These are phyloP conservation scores for Zaprionus ornatus DNA, from an alignment of 1,140 invertebrate genomes.

Conservation along the genomic window DNA sequence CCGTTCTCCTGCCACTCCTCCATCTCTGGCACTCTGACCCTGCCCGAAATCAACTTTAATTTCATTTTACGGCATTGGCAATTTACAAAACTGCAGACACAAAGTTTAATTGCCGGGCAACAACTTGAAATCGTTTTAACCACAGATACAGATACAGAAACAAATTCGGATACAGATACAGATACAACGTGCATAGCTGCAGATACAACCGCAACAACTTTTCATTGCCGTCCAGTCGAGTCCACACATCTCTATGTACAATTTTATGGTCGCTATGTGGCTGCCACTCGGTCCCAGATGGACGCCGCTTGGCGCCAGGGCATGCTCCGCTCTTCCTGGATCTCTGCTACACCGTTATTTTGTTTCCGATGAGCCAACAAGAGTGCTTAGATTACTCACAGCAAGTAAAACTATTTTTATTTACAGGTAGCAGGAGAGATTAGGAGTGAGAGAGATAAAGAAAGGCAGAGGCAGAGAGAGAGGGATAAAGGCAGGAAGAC, in stretches of 20 bases:
- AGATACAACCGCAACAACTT: constrained; percentile 33
- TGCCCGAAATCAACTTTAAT: constrained; percentile 58
- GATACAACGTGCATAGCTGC: constrained; percentile 15
- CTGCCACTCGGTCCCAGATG: constrained; percentile 55
- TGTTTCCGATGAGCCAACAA: constrained; percentile 26
- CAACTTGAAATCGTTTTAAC: constrained; percentile 64
- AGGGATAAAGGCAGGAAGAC: not conserved
- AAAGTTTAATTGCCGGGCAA: constrained; percentile 70
- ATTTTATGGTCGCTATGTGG: constrained; percentile 75
- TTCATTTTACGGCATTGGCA: constrained; percentile 69
- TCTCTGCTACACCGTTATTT: constrained; percentile 33
- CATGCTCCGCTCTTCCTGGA: not conserved
- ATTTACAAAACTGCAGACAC: constrained; percentile 63
- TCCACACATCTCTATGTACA: constrained; percentile 70
- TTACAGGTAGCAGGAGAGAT: constrained; percentile 48
- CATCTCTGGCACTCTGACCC: not conserved
- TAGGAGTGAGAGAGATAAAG: not conserved
- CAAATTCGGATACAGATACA: constrained; percentile 24
- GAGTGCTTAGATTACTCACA: constrained; percentile 41
- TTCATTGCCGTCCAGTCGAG: constrained; percentile 58
- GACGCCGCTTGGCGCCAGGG: constrained; percentile 40
- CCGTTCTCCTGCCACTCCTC: not conserved
- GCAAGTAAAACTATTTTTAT: constrained; percentile 15
- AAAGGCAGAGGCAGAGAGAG: not conserved
- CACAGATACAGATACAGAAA: constrained; percentile 15